Conservation (phyloP, 1,140 invertebrate species). For the Drosophila pandora region DNA sequence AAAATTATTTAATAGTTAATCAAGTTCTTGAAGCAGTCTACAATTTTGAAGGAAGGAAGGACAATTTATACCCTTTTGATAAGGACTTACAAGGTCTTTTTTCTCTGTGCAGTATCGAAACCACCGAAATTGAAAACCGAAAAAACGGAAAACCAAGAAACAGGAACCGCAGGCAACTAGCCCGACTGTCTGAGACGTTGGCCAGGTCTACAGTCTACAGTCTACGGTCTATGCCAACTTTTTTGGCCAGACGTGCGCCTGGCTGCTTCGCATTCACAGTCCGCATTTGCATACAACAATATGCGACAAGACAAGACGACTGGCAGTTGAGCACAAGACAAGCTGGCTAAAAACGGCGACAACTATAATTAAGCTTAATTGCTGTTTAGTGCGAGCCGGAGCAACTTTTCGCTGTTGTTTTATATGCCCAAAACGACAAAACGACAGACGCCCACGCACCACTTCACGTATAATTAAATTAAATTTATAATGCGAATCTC, state of each 20-base stretch:
- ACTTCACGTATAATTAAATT: constrained; percentile 68
- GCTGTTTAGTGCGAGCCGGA: constrained; percentile 74
- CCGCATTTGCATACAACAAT: constrained; percentile 70
- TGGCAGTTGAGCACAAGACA: constrained; percentile 55
- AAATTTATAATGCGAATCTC: constrained; percentile 65
- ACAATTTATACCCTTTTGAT: too few species aligned
- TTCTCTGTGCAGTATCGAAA: constrained; percentile 7
- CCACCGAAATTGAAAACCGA: constrained; percentile 50
- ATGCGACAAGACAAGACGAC: constrained; percentile 66
- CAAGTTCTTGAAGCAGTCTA: too few species aligned
- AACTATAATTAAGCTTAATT: constrained; percentile 83
- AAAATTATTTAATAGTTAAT: too few species aligned
- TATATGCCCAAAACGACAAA: constrained; percentile 23
- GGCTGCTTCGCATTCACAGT: constrained; percentile 1
- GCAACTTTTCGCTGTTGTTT: constrained; percentile 43
- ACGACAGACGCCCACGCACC: constrained; percentile 36
- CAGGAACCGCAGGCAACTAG: constrained; percentile 75
- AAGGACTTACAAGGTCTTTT: neutral
- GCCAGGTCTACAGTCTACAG: constrained; percentile 23
- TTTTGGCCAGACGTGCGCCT: constrained; percentile 63
- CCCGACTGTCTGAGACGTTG: constrained; percentile 30
- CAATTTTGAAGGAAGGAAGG: too few species aligned
- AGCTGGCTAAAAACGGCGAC: constrained; percentile 78
- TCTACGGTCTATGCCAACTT: constrained; percentile 9
- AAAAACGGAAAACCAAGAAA: constrained; percentile 57